These are phyloP conservation scores for Scaptomyza graminum DNA, from an alignment of 1,140 invertebrate species.

Conservation along the genomic window DNA sequence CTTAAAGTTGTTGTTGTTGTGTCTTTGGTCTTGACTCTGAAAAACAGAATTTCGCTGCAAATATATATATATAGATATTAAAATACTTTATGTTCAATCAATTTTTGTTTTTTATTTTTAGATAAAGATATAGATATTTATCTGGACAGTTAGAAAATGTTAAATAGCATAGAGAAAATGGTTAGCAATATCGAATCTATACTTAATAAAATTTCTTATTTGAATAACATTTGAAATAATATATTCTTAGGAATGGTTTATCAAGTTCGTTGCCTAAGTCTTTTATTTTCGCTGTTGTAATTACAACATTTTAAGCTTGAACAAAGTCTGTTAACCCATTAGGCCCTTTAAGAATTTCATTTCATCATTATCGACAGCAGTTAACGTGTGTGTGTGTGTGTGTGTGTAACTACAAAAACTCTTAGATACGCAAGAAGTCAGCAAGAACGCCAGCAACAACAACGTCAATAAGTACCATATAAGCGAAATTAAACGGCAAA, in stretches of 20 bases:
- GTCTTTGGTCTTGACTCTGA: slow-evolving; percentile 54
- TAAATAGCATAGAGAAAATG: too few species aligned
- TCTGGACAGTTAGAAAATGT: too few species aligned
- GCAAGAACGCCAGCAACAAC: slow-evolving; percentile 25
- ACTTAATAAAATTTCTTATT: too few species aligned
- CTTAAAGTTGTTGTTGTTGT: slow-evolving; percentile 41
- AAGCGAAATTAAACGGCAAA: slow-evolving; percentile 81
- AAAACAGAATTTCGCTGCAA: slow-evolving; percentile 27
- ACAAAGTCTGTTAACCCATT: slow-evolving; percentile 42
- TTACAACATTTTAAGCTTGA: slow-evolving; percentile 5
- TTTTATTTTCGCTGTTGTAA: slow-evolving; percentile 24
- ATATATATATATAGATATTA: too few species aligned
- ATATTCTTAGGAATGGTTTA: too few species aligned
- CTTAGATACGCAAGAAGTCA: slow-evolving; percentile 54
- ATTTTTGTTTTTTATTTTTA: neutral
- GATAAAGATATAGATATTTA: too few species aligned
- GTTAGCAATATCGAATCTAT: too few species aligned
- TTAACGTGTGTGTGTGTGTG: slow-evolving; percentile 14
- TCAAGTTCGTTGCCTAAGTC: slow-evolving; percentile 39
- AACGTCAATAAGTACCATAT: slow-evolving; percentile 69
- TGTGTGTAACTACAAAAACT: slow-evolving; percentile 40
- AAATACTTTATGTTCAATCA: slow-evolving; percentile 18
- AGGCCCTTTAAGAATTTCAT: slow-evolving; percentile 66
- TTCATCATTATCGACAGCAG: slow-evolving; percentile 51
- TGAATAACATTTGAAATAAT: too few species aligned